phyloP scores from a whole-genome alignment of 2,113 vertebrate species.

The Alethe diademata region DNA sequence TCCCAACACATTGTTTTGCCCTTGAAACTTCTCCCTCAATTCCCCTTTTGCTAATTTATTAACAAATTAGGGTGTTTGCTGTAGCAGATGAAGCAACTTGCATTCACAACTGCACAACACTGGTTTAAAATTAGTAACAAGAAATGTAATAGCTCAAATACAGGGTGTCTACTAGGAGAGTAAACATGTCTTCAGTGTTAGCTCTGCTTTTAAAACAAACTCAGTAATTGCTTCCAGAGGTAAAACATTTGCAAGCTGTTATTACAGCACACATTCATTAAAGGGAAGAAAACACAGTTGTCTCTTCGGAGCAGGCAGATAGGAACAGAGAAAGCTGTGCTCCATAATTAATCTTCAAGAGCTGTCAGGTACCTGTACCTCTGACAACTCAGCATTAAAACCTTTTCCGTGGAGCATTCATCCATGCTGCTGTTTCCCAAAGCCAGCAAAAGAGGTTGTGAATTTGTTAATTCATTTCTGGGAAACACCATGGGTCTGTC shows the following conservation, averaged over 20 bases:
- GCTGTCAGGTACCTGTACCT: not conserved
- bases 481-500: not conserved
- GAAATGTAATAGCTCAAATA: not conserved
- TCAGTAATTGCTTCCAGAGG: constrained; percentile 36
- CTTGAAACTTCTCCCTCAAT: not conserved
- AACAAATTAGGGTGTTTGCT: not conserved
- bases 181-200: constrained; percentile 10
- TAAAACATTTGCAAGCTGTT: constrained; percentile 48
- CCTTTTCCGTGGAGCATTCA: not conserved
- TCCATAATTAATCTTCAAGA: not conserved
- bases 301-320: not conserved
- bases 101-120: not conserved
- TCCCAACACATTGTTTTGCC: not conserved
- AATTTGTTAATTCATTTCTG: constrained; percentile 11
- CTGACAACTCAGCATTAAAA: not conserved
- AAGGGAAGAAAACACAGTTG: constrained; percentile 1
- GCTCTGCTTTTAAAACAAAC: constrained; percentile 48
- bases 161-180: constrained; percentile 2
- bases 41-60: not conserved
- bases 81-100: not conserved
- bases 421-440: not conserved
- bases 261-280: constrained; percentile 9
- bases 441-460: not conserved
- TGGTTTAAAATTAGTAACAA: not conserved
- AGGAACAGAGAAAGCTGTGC: not conserved